Evolutionary conservation across 2,888 invertebrate species (phyloP), one percentile per base, ranked within the genome.

Genomic region (Strigamia crassipes): DNA sequence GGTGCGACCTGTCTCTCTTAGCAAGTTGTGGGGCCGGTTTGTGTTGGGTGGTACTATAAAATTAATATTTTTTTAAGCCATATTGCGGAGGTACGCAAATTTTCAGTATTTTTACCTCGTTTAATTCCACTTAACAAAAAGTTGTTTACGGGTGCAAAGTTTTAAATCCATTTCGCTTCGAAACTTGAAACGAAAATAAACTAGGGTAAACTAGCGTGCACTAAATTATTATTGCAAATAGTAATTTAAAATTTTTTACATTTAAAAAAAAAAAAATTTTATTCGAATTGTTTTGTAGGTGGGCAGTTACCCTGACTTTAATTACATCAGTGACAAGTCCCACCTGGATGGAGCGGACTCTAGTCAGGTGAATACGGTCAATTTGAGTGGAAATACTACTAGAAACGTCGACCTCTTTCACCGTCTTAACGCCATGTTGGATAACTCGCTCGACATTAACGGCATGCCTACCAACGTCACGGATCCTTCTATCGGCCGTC

Each of bases 401-500:
- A 56, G 38, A n/a, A 66, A 83, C 13, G 85, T 83, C 80, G 88
- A 88, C 80, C 85, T 88, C 56, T 86, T 87, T 83, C 86, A 87
- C 82, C 85, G 86, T 34, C 87, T 89, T 82, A 88, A 88, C 85
- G 87, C 88, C 61, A 86, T 88, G 84, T 85, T 89, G 79, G 88
- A 88, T 83, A 88, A 88, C 84, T 85, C 87, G 1, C 84, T 88
- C 18, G 88, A 88, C 82, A 83, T 88, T 31, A 84, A 85, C 34
- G 34, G 79, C 15, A 15, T 79, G 41, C 34, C 34, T 9, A 77
- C 77, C 4, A 38, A 77, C 77, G 56, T 56, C 56, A 56, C 56
- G 56, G 78, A 77, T 77, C 31, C 78, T n/a, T 15, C 73, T 15
- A 13, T 34, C 34, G 79, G 79, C 31, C 31, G 79, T 13, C 42